Base-by-base conservation (phyloP, 2,113 vertebrate species). In the Perca schrenkii region DNA sequence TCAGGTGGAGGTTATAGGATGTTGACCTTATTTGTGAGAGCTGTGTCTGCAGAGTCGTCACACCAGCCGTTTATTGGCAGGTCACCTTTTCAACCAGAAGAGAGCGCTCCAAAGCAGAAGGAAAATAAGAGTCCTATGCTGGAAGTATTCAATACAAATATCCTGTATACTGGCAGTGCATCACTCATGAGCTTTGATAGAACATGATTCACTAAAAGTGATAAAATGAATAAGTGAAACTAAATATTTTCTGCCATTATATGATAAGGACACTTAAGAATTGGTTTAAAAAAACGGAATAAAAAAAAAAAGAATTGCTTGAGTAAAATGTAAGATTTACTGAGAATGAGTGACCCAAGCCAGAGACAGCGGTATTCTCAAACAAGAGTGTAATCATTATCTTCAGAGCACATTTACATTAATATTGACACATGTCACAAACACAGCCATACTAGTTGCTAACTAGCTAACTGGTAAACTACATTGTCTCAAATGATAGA, bases 21-120 rank as follows among this genome's bases (percentile, higher is more conserved):
- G 25, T 19, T 72, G n/a, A 61, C 50, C 12, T 16, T 62, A 2
- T 74, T 7, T 74, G 25, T 49, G 43, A 60, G 11, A 68, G 10
- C 65, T 68, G 10, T 19, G 49, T 15, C 15, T 36, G 19, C 4
- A 16, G 10, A 14, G 57, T 34, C 2, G 14, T 46, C 36, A 17
- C 69, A 21, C 13, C 25, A 34, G 19, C 14, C 8, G 28, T 57
- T 17, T 22, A 19, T 36, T 10, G 0, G 40, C 54, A 14, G 25
- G 7, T 53, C 58, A 4, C 58, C 34, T 34, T 40, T 11, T 65
- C n/a, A 14, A 66, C 62, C 62, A 77, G 62, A 47, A 17, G 74
- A 77, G 53, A 49, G 63, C 3, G 25, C 74, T 67, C 25, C 19
- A 57, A 6, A 34, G 28, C 25, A 49, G 47, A 53, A 36, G 19